Percentiles rank a stretch among this genome's conserved stretches.
These are phyloP conservation scores for Serranus cabrilla DNA, from an alignment of 2,797 vertebrate species.

Conservation along the genomic window DNA sequence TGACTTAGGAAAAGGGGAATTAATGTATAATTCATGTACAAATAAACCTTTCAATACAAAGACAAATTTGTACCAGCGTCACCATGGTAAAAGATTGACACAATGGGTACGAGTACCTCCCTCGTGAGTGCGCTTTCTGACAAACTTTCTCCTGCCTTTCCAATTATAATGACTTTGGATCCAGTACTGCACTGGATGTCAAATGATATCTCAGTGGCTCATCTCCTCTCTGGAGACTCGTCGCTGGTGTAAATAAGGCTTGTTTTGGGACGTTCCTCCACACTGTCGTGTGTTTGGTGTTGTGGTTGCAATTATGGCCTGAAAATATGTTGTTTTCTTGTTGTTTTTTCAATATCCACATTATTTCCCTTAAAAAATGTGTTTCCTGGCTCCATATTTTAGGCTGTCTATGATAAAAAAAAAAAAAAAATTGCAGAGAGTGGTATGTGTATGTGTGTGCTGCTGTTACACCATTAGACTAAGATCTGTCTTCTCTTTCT, in stretches of 20 bases:
- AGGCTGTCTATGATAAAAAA: neutral
- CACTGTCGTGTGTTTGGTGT: constrained; percentile 39
- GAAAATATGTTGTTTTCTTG: constrained; percentile 20
- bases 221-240: constrained; percentile 62
- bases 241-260: constrained; percentile 65
- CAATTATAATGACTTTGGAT: constrained; percentile 83
- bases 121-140: constrained; percentile 60
- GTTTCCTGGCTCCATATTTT: constrained; percentile 14
- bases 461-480: constrained; percentile 17
- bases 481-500: constrained; percentile 25
- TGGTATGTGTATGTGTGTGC: neutral
- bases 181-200: constrained; percentile 67
- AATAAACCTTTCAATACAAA: constrained; percentile 70
- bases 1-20: constrained; percentile 44
- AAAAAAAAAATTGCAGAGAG: neutral
- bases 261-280: constrained; percentile 55
- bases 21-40: constrained; percentile 75
- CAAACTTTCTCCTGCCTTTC: constrained; percentile 73
- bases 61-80: constrained; percentile 61
- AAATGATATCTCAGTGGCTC: constrained; percentile 70
- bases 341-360: constrained; percentile 19
- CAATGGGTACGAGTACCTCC: constrained; percentile 71
- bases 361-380: constrained; percentile 32
- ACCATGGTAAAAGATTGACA: constrained; percentile 74
- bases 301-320: constrained; percentile 47